Conservation (phyloP, 2,888 invertebrate genomes). For the Alviniconcha strummeri region DNA sequence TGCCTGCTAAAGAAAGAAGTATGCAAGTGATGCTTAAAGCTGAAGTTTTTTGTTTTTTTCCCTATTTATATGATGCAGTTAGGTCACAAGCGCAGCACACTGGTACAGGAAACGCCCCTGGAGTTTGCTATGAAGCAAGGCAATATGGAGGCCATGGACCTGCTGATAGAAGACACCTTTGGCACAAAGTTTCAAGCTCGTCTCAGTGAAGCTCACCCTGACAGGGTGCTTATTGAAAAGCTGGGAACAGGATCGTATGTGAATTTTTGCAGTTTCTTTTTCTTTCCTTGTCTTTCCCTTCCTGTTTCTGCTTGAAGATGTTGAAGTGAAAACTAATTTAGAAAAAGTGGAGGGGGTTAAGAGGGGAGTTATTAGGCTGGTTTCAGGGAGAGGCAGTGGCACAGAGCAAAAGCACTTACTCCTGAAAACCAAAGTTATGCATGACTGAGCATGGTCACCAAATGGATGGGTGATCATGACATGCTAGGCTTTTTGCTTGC, state of each 20-base stretch:
- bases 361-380: not conserved
- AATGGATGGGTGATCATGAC: no score
- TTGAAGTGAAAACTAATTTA: not conserved
- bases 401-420: no score
- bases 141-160: slow-evolving; percentile 54
- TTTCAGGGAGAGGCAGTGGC: no score
- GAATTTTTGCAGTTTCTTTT: not conserved
- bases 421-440: no score
- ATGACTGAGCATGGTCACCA: no score
- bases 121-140: slow-evolving; percentile 56
- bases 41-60: no score
- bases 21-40: no score
- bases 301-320: no score
- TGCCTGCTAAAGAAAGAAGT: no score
- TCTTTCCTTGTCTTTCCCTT: no score
- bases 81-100: slow-evolving; percentile 30
- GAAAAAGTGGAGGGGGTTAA: not conserved
- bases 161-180: slow-evolving; percentile 52
- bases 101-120: slow-evolving; percentile 51
- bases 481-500: no score
- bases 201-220: slow-evolving; percentile 18
- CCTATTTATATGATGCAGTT: slow-evolving; percentile 15
- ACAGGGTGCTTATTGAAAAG: slow-evolving; percentile 30
- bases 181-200: slow-evolving; percentile 42
- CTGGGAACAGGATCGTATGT: slow-evolving; percentile 39